These are phyloP conservation scores for Sarotherodon lohbergeri DNA, from an alignment of 2,113 vertebrate species.

Conservation along the genomic window DNA sequence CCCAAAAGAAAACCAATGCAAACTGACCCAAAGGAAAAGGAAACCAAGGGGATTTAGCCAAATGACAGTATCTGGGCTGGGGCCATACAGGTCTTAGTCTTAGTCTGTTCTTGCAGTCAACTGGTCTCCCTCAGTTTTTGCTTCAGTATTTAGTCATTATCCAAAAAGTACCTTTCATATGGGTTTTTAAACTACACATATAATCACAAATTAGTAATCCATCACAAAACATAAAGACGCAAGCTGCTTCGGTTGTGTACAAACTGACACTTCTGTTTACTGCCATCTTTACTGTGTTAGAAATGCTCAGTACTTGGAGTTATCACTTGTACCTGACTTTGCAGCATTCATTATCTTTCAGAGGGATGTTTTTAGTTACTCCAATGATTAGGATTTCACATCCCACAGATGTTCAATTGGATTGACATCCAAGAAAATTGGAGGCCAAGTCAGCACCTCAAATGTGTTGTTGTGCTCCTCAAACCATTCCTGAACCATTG, in stretches of 20 bases:
- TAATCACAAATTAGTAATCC: not conserved
- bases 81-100: not conserved
- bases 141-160: not conserved
- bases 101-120: not conserved
- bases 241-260: not conserved
- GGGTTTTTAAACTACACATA: not conserved
- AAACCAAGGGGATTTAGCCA: constrained; percentile 29
- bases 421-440: not conserved
- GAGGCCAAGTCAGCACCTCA: not conserved
- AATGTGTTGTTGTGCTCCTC: not conserved
- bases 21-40: constrained; percentile 46
- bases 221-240: not conserved
- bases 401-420: not conserved
- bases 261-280: not conserved
- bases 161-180: not conserved
- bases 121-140: not conserved
- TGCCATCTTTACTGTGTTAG: not conserved
- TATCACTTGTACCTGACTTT: not conserved
- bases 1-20: not conserved
- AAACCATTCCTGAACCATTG: not conserved
- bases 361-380: not conserved
- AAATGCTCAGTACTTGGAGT: not conserved
- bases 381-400: not conserved
- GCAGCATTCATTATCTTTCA: not conserved
- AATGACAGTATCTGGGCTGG: constrained; percentile 13